A percentile compares a stretch with the other conserved stretches of the same genome.
Evolutionary conservation across 2,113 vertebrate genomes (phyloP).

Genomic region (Siphamia tubifer): DNA sequence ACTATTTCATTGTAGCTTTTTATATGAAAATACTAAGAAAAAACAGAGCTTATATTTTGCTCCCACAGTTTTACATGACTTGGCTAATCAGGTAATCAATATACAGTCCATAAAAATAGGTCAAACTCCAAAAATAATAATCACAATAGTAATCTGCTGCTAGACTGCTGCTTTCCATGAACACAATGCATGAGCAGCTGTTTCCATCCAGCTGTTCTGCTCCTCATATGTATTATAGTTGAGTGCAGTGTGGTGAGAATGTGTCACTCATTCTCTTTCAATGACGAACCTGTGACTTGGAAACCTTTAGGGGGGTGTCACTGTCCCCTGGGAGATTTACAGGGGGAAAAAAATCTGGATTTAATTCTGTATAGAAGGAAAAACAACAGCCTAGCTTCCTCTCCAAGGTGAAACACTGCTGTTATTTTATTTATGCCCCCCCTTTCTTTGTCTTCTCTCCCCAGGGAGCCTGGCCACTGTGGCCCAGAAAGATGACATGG

Average conservation of each 20-base stretch:
- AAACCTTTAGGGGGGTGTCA: conserved; percentile 19
- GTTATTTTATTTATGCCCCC: conserved; percentile 74
- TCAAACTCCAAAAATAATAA: too few species aligned
- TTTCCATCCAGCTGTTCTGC: background rate
- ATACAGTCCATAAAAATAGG: too few species aligned
- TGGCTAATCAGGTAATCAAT: too few species aligned
- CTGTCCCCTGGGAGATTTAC: conserved; percentile 30
- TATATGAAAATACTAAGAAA: too few species aligned
- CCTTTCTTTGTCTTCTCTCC: conserved; percentile 41
- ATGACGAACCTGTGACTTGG: conserved; percentile 22
- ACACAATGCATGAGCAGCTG: conserved; percentile 21
- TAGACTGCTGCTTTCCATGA: background rate
- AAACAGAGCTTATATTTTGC: too few species aligned
- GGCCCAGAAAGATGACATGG: conserved; percentile 73
- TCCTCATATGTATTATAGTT: background rate
- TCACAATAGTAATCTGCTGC: too few species aligned
- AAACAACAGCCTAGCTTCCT: conserved; percentile 48
- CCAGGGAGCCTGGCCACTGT: conserved; percentile 54
- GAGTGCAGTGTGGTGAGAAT: conserved; percentile 5
- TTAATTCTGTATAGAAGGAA: conserved; percentile 54
- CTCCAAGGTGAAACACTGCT: conserved; percentile 69
- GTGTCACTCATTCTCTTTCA: conserved; percentile 36
- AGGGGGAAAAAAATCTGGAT: conserved; percentile 27
- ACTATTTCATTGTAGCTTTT: too few species aligned
- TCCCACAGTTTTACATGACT: too few species aligned